Evolutionary conservation across 2,797 vertebrate species (phyloP).

Genomic region (Crotalus adamanteus): DNA sequence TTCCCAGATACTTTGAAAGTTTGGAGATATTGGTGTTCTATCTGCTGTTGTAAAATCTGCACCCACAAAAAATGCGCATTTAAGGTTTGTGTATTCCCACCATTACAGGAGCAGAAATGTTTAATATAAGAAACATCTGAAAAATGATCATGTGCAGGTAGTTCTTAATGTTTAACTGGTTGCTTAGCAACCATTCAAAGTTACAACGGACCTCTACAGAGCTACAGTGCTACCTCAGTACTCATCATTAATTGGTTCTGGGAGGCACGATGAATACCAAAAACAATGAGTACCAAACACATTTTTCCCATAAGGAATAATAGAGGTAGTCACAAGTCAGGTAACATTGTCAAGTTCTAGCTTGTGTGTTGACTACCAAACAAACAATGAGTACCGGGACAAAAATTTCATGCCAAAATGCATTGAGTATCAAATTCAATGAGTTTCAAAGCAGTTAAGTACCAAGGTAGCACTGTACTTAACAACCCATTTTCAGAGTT

Average conservation of each 20-base stretch:
- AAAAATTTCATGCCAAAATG: not conserved
- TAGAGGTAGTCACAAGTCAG: not conserved
- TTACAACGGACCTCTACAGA: not conserved
- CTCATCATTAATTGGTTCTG: not conserved
- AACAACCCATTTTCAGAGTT: not conserved
- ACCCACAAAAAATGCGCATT: not conserved
- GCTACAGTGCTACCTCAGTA: not conserved
- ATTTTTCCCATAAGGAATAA: not conserved
- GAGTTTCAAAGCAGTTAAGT: not conserved
- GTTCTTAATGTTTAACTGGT: not conserved
- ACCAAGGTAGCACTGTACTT: not conserved
- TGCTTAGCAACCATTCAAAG: not conserved
- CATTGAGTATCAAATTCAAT: not conserved
- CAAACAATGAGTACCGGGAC: not conserved
- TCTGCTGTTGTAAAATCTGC: not conserved
- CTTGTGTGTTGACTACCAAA: not conserved
- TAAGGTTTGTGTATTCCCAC: not conserved
- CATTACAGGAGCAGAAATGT: not conserved
- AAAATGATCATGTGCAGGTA: not conserved
- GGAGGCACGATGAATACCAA: not conserved
- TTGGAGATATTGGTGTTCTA: not conserved
- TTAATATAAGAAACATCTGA: not conserved
- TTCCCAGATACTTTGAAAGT: not conserved
- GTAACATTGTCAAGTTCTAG: not conserved
- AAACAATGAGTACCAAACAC: not conserved